Evolutionary conservation across 2,113 vertebrate genomes (phyloP), one percentile per base, ranked within the genome.

Genomic region (Phocoena phocoena): DNA sequence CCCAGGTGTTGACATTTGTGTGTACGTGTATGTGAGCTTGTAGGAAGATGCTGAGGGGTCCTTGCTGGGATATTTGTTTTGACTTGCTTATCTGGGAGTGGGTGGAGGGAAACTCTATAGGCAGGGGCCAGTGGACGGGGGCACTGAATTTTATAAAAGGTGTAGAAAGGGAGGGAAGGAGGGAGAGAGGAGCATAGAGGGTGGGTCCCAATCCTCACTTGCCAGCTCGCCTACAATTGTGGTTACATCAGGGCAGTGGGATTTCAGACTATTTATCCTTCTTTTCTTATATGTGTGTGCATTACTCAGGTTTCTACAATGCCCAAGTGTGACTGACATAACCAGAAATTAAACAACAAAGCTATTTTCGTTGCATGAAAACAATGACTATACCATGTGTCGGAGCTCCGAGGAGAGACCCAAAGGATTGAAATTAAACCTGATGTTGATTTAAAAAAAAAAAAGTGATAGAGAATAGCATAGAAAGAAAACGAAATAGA

Each of bases 11-110:
- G 25, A 1, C 47, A 4, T 62, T 47, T 2, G 2, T 26, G 10
- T 4, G 36, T 4, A 2, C 5, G 0, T 26, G 5, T 1, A 1
- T 1, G 15, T 8, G 58, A 55, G 44, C 67, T 21, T 12, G 0
- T 26, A 63, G 55, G 9, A 14, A 1, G 50, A 25, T 14, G 50
- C 11, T 3, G 23, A 17, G 2, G 2, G 5, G 28, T 23, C 79
- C 68, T 21, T 17, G 18, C 41, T 9, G 3, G 15, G 60, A 26
- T 2, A 28, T 20, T 55, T 47, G 68, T 8, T 44, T 84, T 50
- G 55, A 31, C 9, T 53, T 17, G 6, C 33, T 31, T 31, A 1
- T 55, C 83, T 33, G 33, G 70, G 36, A 36, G 36, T 6, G 15
- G 79, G 13, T 12, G 25, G 23, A 41, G 47, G 80, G 86, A 36